Conservation (phyloP, 2,113 vertebrate species). For the Cygnus buccinator region DNA sequence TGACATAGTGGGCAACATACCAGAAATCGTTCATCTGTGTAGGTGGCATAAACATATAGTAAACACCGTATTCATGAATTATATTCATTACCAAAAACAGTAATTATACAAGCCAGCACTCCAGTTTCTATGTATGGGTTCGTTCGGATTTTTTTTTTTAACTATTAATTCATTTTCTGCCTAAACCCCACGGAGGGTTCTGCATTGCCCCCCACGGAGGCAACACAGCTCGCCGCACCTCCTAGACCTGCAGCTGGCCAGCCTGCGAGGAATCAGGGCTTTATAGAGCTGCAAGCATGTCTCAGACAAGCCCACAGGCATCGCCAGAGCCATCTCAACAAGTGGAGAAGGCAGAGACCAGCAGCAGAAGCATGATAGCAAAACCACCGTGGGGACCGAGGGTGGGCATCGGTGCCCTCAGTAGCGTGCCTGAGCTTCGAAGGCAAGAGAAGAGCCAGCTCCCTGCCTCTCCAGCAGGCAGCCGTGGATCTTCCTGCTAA, state of each 20-base stretch:
- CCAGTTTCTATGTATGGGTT: background rate
- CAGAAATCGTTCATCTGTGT: background rate
- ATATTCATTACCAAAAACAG: background rate
- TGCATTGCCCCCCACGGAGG: background rate
- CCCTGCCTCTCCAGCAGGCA: background rate
- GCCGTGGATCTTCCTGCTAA: fast-evolving
- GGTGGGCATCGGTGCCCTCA: fast-evolving
- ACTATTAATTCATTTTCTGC: background rate
- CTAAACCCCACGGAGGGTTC: background rate
- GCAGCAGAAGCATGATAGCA: background rate
- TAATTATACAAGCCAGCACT: background rate
- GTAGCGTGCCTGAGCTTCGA: too few relatives aligned
- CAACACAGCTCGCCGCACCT: background rate
- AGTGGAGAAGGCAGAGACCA: too few relatives aligned
- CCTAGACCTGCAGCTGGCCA: background rate
- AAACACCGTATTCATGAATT: background rate
- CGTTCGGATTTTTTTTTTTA: background rate
- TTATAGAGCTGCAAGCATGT: background rate
- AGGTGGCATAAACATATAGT: background rate
- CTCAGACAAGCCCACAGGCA: background rate
- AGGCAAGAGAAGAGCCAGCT: background rate
- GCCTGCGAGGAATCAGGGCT: background rate
- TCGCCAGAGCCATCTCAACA: background rate
- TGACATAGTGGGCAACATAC: background rate
- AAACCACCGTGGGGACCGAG: background rate